Evolutionary conservation across 2,888 invertebrate genomes (phyloP), one percentile per base, ranked within the genome.

Genomic region (Hypena proboscidalis): DNA sequence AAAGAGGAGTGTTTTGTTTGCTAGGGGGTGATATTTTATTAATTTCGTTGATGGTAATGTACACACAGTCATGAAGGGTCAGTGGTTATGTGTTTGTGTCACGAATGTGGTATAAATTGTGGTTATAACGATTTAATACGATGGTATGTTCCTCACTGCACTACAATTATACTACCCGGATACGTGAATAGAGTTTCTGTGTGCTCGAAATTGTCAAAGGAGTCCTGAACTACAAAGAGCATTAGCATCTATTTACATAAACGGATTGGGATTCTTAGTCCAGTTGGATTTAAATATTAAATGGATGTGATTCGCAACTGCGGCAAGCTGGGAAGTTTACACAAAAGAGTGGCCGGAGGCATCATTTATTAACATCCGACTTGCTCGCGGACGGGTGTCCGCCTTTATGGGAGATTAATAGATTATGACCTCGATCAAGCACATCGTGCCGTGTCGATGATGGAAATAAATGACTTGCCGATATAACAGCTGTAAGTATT

Each of bases 221-320:
- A 66, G 56, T 48, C 69, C 67, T 52, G 54, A 68, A 72, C 70
- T 71, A 69, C 68, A 67, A 72, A 69, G 62, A 54, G 64, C 57
- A 77, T 82, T 83, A 77, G 58, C 80, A 80, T 83, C 66, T 67
- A 83, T 85, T 84, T 82, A 78, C 82, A 83, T 84, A 83, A 85
- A 81, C 74, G 76, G 77, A 81, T 84, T 80, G 61, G 59, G 74
- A 67, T 76, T 74, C 74, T 77, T 74, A 80, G 80, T 76, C 73
- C 74, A 73, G 66, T 62, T 35, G 67, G 74, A 82, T 83, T 83
- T 81, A 76, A 78, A 85, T 82, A 78, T 83, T 81, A 81, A 80
- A 82, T 81, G 68, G 67, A 64, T 53, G 52, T 51, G 54, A 70
- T 72, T 64, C 58, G 53, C 45, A 70, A 67, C 63, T 69, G 34